A percentile compares a stretch with the other conserved stretches of the same genome.
These are phyloP conservation scores for Allophyes oxyacanthae DNA, from an alignment of 2,888 invertebrate genomes.

Conservation along the genomic window DNA sequence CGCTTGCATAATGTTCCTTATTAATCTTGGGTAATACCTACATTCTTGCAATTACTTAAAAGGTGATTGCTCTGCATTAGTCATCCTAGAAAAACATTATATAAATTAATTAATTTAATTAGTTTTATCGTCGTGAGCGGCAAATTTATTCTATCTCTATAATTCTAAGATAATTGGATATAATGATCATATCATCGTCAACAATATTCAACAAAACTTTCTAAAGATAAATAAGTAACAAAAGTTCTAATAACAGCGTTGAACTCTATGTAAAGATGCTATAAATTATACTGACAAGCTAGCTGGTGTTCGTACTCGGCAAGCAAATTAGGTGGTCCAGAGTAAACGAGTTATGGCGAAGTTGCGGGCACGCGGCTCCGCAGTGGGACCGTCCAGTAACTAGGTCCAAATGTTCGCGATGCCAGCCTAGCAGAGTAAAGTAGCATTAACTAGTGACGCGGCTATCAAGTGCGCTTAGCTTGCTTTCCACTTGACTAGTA, in stretches of 20 bases:
- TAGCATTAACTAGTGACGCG: constrained; percentile 57
- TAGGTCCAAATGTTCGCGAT: constrained; percentile 58
- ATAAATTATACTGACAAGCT: constrained; percentile 79
- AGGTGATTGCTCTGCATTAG: constrained; percentile 9
- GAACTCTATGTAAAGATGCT: constrained; percentile 65
- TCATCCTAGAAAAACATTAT: neutral
- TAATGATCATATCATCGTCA: constrained; percentile 32
- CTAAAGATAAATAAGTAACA: constrained; percentile 45
- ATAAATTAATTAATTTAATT: too few relatives aligned
- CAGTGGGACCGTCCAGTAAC: constrained; percentile 67
- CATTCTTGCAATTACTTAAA: constrained; percentile 23
- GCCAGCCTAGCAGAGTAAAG: constrained; percentile 54
- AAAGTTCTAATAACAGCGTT: constrained; percentile 52
- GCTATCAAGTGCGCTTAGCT: constrained; percentile 51
- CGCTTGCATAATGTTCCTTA: constrained; percentile 33
- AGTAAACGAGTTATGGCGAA: constrained; percentile 83
- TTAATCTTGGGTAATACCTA: constrained; percentile 11
- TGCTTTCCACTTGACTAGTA: constrained; percentile 50
- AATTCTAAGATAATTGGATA: constrained; percentile 41
- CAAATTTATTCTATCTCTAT: constrained; percentile 25
- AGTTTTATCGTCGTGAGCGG: too few relatives aligned
- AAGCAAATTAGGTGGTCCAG: constrained; percentile 82
- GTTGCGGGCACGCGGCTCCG: constrained; percentile 70
- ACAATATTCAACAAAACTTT: constrained; percentile 32
- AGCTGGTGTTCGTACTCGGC: constrained; percentile 74